Percentiles rank a stretch among this genome's conserved stretches.
These are phyloP conservation scores for Belonocnema kinseyi DNA, from an alignment of 1,140 invertebrate genomes.

Conservation along the genomic window DNA sequence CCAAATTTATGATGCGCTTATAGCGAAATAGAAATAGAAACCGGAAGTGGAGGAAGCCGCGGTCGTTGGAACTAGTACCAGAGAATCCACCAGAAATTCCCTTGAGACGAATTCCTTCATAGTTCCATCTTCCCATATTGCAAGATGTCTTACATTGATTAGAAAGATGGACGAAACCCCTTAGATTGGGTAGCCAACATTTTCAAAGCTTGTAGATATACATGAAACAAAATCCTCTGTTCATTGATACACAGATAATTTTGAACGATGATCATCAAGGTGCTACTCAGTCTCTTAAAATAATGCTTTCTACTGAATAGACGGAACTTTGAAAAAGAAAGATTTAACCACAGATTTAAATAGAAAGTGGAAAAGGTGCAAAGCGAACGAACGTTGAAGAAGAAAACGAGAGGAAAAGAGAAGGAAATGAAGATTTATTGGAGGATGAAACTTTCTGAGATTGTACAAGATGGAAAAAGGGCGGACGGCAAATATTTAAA, in stretches of 20 bases:
- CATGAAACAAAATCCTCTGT: too few relatives aligned
- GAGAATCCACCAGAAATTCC: constrained; percentile 27
- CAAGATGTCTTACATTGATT: constrained; percentile 14
- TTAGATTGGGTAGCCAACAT: too few relatives aligned
- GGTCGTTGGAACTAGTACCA: constrained; percentile 32
- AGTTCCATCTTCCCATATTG: constrained; percentile 2
- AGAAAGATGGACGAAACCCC: neutral
- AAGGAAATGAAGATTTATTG: constrained; percentile 24
- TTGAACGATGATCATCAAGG: neutral
- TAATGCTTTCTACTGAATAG: neutral
- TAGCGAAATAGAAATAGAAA: constrained; percentile 64
- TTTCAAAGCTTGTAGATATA: too few relatives aligned
- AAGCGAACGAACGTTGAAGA: constrained; percentile 28
- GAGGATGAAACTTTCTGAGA: constrained; percentile 25
- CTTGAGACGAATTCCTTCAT: neutral
- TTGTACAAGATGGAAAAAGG: constrained; percentile 30
- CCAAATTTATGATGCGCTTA: constrained; percentile 70
- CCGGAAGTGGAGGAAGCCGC: constrained; percentile 45
- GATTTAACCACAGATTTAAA: constrained; percentile 15
- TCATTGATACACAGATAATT: too few relatives aligned
- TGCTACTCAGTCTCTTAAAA: neutral
- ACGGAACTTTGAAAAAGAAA: neutral
- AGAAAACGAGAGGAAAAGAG: constrained; percentile 7
- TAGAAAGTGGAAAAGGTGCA: constrained; percentile 18
- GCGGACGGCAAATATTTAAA: constrained; percentile 22